Conservation (phyloP, 2,797 vertebrate species). For the Sciurus carolinensis region DNA sequence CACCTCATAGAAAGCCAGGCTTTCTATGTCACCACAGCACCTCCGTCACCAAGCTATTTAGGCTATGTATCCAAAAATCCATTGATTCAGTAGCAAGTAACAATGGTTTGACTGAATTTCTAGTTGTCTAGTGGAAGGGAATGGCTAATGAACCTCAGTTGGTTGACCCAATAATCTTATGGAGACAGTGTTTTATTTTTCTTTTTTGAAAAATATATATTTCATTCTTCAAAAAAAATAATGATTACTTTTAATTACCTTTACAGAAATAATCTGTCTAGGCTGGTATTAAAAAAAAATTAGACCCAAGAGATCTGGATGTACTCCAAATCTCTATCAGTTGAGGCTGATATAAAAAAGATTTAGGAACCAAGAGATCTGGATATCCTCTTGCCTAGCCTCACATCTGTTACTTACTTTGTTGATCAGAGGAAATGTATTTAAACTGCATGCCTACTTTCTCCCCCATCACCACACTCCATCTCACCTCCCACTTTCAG, state of each 20-base stretch:
- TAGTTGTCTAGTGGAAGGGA: slow-evolving; percentile 54
- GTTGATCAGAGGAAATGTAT: background rate
- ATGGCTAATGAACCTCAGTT: slow-evolving; percentile 35
- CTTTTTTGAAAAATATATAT: slow-evolving; percentile 32
- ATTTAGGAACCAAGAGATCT: background rate
- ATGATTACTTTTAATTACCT: slow-evolving; percentile 45
- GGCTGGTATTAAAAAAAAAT: background rate
- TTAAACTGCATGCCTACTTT: background rate
- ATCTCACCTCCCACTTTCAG: background rate
- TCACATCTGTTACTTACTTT: background rate
- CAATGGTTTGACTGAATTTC: slow-evolving; percentile 57
- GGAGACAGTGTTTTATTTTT: slow-evolving; percentile 12
- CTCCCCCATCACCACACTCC: background rate
- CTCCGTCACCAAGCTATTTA: background rate
- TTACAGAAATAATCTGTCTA: background rate
- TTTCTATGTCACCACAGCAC: background rate
- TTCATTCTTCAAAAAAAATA: background rate
- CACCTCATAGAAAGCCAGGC: slow-evolving; percentile 14
- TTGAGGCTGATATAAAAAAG: background rate
- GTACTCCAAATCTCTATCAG: too few species aligned
- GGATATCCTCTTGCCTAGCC: background rate
- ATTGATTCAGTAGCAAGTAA: slow-evolving; percentile 39
- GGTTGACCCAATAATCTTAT: slow-evolving; percentile 28
- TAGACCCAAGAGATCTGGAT: background rate
- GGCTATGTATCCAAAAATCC: background rate